Evolutionary conservation across 92 coral and sea anemone species (phyloP), one percentile per base, ranked within the genome.

Genomic region (Phenganax marumi): DNA sequence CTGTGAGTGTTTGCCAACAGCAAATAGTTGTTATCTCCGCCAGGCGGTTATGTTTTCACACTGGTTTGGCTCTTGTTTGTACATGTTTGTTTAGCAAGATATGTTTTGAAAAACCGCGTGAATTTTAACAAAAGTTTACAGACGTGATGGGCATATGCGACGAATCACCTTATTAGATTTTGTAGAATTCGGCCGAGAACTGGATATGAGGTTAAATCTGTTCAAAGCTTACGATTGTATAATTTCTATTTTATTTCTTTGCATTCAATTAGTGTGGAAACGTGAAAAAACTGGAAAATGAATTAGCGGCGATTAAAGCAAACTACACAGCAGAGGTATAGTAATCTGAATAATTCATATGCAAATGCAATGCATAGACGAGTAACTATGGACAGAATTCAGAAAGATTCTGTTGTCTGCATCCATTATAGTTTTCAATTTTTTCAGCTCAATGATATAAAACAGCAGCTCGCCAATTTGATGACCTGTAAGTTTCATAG

Each of bases 321-420:
- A 77, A 77, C 39, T 77, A 77, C 22, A 77, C 81, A 23, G 55
- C 39, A 39, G 81, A 77, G 69, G 81, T 77, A 9, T 14, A 43
- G 18, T 71, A 24, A 0, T 43, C 48, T 49, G 48, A 8, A 9
- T 71, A 18, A 16, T 16, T 22, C 55, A 8, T 48, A 9, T 8
- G 11, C 21, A 13, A n/a, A n/a, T n/a, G 16, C 63, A 6, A 10
- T 21, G 0, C 63, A 14, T 14, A 56, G 19, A 56, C 12, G 63
- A 56, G 19, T 33, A 33, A 2, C 3, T 33, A 33, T 5, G 43
- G 43, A 33, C 43, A 33, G 2, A 5, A 33, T 33, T 33, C 43
- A 33, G 43, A 33, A 33, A 33, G 43, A 33, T 2, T 33, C 43
- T 33, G 43, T 33, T 33, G 43, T 33, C 43, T 33, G 2, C 43